Conservation (phyloP, 2,888 invertebrate genomes). For the Tipula vernalis region DNA sequence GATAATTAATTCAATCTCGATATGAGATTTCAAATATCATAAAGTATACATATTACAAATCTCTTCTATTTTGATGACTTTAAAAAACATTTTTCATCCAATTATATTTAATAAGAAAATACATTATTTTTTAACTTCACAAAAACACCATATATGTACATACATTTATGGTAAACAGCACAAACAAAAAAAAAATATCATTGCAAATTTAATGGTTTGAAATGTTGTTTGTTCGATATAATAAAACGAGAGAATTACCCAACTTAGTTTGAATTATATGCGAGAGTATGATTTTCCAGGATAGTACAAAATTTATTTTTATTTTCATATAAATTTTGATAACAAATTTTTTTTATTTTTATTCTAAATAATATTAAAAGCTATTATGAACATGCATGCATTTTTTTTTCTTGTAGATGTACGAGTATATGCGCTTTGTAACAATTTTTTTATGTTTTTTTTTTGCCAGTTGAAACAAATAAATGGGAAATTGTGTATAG, state of each 20-base stretch:
- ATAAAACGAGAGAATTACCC: neutral
- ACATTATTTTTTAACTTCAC: neutral
- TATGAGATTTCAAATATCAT: neutral
- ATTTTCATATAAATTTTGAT: neutral
- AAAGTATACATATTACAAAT: neutral
- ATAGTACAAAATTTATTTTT: neutral
- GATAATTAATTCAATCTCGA: neutral
- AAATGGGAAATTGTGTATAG: neutral
- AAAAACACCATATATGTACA: neutral
- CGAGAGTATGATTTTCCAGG: constrained; percentile 4
- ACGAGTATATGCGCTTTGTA: neutral
- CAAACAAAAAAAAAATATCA: neutral
- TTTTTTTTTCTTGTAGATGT: neutral
- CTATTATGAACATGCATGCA: constrained; percentile 4
- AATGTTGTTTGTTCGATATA: neutral
- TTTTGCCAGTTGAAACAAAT: neutral
- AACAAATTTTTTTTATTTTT: neutral
- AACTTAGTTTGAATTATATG: neutral
- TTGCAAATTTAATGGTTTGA: neutral
- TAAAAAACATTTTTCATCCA: neutral
- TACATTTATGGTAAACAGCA: neutral
- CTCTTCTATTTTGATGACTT: neutral
- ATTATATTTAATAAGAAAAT: neutral
- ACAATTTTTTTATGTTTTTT: neutral
- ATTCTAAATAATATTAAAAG: neutral